Base-by-base conservation (phyloP, 2,888 invertebrate genomes). In the Lamproptera curius region DNA sequence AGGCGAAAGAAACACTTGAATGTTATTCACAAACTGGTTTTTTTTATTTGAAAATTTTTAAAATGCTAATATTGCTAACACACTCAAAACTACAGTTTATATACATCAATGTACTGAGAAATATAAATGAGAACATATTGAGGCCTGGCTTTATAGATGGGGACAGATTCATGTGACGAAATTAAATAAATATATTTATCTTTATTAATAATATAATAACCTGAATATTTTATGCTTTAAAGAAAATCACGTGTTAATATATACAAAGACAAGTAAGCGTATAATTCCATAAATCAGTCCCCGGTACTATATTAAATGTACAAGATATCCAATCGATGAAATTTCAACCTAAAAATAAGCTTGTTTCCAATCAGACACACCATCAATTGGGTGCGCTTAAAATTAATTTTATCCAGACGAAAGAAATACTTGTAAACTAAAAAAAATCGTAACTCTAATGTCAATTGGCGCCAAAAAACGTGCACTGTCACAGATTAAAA, bases 31-130 rank as follows among this genome's bases (percentile, higher is more conserved):
- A 78, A 75, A 74, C 75, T 62, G 75, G 74, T 79, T 76, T 72
- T 74, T 79, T 73, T 64, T n/a, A n/a, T n/a, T n/a, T n/a, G n/a
- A 70, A 76, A 78, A 73, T 16, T 43, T 74, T 76, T 78, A 73
- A 72, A 70, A 76, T 71, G 69, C 77, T 79, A 78, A 69, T 76
- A 78, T 80, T 79, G 80, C 74, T 78, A 77, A 76, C 75, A 76
- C 76, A 73, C 73, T 70, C 70, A 74, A 68, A 73, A 63, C 67
- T 53, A 46, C 46, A 49, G 46, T 51, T 58, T 59, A 64, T 64
- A 52, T 65, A 63, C 61, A 63, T 52, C 16, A n/a, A 31, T 31
- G 31, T 11, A 31, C 11, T 13, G 31, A 31, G 11, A n/a, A n/a
- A n/a, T n/a, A n/a, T n/a, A n/a, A n/a, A n/a, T n/a, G n/a, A n/a